A percentile compares a stretch with the other conserved stretches of the same genome.
Evolutionary conservation across 2,113 vertebrate species (phyloP).

Genomic region (Pycnonotus jocosus): DNA sequence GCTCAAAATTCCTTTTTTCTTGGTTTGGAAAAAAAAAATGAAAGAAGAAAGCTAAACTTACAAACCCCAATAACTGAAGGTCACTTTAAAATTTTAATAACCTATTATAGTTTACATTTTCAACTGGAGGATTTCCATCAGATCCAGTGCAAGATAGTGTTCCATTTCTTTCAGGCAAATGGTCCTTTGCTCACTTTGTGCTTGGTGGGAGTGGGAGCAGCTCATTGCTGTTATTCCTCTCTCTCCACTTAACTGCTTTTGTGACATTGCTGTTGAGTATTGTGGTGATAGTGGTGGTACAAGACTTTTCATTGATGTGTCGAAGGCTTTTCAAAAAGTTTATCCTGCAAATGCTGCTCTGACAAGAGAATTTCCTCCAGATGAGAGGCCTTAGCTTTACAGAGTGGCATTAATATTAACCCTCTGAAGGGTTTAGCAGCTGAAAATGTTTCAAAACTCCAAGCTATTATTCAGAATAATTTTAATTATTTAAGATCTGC

Average conservation of each 20-base stretch:
- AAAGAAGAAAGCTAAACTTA: not conserved
- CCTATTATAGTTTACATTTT: not conserved
- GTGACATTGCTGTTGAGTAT: not conserved
- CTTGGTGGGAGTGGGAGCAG: not conserved
- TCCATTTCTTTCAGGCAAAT: not conserved
- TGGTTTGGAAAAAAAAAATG: not conserved
- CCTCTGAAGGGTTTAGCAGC: not conserved
- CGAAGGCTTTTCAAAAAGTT: not conserved
- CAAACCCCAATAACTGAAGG: not conserved
- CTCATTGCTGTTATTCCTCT: not conserved
- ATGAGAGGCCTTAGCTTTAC: not conserved
- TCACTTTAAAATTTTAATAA: constrained; percentile 26
- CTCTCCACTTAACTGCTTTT: not conserved
- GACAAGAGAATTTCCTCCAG: not conserved
- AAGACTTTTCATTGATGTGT: not conserved
- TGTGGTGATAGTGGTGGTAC: not conserved
- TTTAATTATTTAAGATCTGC: not conserved
- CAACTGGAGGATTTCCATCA: not conserved
- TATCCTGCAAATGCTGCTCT: not conserved
- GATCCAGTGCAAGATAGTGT: not conserved
- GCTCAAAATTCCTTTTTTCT: not conserved
- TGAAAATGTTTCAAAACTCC: not conserved
- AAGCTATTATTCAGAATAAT: not conserved
- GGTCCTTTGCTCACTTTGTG: not conserved
- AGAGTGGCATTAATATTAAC: not conserved